A percentile compares a stretch with the other conserved stretches of the same genome.
phyloP scores from a whole-genome alignment of 2,888 invertebrate genomes.

The Xanthorhoe spadicearia region DNA sequence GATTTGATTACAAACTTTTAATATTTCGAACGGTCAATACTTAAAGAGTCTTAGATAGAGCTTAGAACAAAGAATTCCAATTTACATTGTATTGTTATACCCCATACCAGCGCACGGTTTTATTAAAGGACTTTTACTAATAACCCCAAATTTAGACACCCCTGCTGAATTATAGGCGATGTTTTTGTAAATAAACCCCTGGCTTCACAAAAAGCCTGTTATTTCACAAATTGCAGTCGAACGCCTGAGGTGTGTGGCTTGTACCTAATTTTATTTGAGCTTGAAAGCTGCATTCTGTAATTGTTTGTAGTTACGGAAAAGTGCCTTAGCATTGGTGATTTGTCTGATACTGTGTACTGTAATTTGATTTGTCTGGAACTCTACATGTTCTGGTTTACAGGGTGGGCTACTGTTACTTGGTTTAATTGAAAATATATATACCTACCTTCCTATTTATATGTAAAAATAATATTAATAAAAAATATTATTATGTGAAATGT shows the following conservation, averaged over 20 bases:
- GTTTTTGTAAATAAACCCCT: constrained; percentile 80
- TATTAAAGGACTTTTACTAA: constrained; percentile 66
- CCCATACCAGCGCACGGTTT: constrained; percentile 39
- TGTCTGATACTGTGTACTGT: constrained; percentile 15
- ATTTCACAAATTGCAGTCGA: constrained; percentile 50
- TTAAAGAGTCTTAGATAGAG: neutral
- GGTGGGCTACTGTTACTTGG: neutral
- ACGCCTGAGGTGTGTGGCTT: constrained; percentile 22
- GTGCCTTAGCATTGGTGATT: constrained; percentile 13
- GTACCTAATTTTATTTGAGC: constrained; percentile 32
- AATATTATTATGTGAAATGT: no score
- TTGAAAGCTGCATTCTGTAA: constrained; percentile 33
- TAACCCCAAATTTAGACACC: constrained; percentile 77
- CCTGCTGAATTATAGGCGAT: constrained; percentile 69
- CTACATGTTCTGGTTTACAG: neutral
- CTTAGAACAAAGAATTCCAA: constrained; percentile 9
- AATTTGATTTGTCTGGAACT: constrained; percentile 11
- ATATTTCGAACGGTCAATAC: neutral
- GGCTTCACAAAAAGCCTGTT: constrained; percentile 55
- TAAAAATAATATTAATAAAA: no score
- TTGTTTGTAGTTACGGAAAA: constrained; percentile 18
- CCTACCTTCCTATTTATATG: no score
- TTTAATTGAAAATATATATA: neutral
- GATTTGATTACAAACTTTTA: neutral
- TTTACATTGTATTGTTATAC: constrained; percentile 18